Conservation (phyloP, 2,113 vertebrate genomes). For the Tragelaphus imberbis region DNA sequence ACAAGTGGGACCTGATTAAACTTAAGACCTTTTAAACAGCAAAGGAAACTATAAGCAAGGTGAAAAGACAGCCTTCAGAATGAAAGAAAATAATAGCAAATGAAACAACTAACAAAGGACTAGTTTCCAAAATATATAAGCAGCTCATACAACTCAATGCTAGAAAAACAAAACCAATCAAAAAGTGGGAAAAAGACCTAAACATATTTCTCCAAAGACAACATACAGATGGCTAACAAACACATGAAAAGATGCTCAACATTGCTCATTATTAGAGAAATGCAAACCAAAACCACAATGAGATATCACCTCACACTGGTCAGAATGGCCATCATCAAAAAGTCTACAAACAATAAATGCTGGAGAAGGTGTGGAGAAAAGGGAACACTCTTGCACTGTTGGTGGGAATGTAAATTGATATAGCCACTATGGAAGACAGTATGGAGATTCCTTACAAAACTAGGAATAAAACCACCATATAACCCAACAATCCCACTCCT, state of each 20-base stretch:
- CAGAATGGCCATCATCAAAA: background rate
- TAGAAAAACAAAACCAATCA: background rate
- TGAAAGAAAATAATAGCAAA: background rate
- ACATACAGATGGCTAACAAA: background rate
- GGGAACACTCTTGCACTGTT: background rate
- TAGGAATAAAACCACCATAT: background rate
- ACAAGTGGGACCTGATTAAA: background rate
- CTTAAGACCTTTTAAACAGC: background rate
- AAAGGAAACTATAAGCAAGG: background rate
- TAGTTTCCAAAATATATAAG: background rate
- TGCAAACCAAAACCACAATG: background rate
- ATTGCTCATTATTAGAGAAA: background rate
- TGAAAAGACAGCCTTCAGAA: background rate
- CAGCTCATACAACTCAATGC: background rate
- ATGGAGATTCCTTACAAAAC: background rate
- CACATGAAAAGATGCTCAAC: background rate
- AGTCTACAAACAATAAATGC: background rate
- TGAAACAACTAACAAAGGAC: background rate
- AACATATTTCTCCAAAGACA: background rate
- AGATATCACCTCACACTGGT: background rate
- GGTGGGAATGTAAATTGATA: background rate
- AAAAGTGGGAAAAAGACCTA: background rate
- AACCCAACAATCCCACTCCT: background rate
- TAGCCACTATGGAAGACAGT: background rate
- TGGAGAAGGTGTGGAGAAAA: background rate